Base-by-base conservation (phyloP, 2,797 vertebrate genomes). In the Premnoplex brunnescens region DNA sequence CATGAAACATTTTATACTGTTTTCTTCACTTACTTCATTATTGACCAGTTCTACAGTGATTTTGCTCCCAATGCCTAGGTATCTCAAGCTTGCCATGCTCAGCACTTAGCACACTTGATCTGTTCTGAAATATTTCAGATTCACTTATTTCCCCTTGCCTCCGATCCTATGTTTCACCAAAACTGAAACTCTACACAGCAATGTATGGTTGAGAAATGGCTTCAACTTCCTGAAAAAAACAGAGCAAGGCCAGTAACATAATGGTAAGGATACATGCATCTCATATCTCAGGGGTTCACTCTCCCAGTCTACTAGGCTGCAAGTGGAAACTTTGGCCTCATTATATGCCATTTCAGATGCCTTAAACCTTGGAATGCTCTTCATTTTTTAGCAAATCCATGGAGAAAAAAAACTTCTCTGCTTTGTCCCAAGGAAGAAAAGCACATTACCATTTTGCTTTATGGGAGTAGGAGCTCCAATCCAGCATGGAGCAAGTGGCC, bases 101-200 rank as follows among this genome's bases (percentile, higher is more conserved):
- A 64, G 30, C 36, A 71, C 7, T 30, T 13, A 49, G 21, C 30
- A 55, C 6, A 49, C 6, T 52, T 52, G 4, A 52, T 46, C 44
- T n/a, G 26, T 56, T 67, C 24, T 27, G 46, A 20, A 72, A 72
- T 36, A 62, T 55, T 72, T 54, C 43, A 43, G 17, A 63, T 55
- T 74, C 8, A 66, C 5, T 55, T 71, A 66, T 12, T 80, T 3
- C 2, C 12, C 2, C 1, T 0, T 3, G 1, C 6, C 21, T 20
- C 4, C 27, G 19, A 68, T 26, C 39, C 34, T 28, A n/a, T 5
- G 14, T 83, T 89, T 63, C 23, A 79, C 30, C n/a, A 77, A 89
- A 88, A 85, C 1, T 30, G 54, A 74, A 77, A 83, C 12, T 10
- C 14, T 43, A 39, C 17, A 74, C 17, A 68, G 27, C 19, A 75